These are phyloP conservation scores for Lophius piscatorius DNA, from an alignment of 2,113 vertebrate species.

Conservation along the genomic window DNA sequence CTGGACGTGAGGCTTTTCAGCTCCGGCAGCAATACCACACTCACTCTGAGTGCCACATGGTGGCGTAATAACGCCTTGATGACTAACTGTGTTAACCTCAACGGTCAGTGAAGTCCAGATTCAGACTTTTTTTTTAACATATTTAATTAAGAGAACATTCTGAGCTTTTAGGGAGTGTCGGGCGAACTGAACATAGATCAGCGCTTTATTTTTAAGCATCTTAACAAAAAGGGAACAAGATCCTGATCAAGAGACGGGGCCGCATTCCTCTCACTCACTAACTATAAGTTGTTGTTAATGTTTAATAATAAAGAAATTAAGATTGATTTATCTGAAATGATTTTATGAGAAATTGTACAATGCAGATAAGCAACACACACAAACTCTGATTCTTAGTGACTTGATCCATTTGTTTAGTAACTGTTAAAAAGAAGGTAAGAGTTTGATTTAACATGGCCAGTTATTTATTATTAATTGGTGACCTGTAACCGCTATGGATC, in stretches of 20 bases:
- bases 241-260: constrained; percentile 43
- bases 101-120: constrained; percentile 35
- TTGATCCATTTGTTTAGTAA: constrained; percentile 69
- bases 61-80: too few relatives aligned
- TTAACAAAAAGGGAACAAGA: constrained; percentile 68
- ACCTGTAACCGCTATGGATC: constrained; percentile 75
- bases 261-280: constrained; percentile 57
- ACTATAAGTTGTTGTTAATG: constrained; percentile 62
- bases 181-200: constrained; percentile 9
- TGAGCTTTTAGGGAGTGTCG: constrained; percentile 8
- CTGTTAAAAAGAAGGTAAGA: constrained; percentile 67
- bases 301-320: constrained; percentile 68
- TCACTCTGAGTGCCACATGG: too few relatives aligned
- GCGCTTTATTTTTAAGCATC: constrained; percentile 6
- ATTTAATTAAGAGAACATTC: constrained; percentile 18
- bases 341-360: constrained; percentile 51
- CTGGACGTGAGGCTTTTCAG: too few relatives aligned
- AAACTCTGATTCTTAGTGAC: constrained; percentile 58
- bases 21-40: too few relatives aligned
- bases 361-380: too few relatives aligned
- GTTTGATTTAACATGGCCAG: constrained; percentile 77
- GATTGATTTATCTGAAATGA: constrained; percentile 50
- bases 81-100: too few relatives aligned
- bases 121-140: constrained; percentile 10
- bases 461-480: constrained; percentile 84